Base-by-base conservation (phyloP, 2,888 invertebrate genomes). In the Pemphredon lugubris region DNA sequence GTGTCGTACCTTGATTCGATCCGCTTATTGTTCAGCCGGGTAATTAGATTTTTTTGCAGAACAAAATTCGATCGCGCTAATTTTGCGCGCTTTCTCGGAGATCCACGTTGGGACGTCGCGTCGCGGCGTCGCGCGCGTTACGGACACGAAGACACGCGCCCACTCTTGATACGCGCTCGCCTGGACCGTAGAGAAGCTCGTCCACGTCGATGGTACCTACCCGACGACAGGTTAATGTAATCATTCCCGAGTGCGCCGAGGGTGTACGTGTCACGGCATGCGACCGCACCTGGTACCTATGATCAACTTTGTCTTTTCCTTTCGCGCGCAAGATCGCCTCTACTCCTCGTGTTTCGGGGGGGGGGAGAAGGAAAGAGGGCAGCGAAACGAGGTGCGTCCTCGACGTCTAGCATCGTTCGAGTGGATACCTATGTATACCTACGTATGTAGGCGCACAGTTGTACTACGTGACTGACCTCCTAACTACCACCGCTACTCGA, bases 251-350 rank as follows among this genome's bases (percentile, higher is more conserved):
- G 86, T 83, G 83, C 83, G 66, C 32, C 54, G 39, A 23, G 23
- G 66, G 59, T 54, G 73, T 84, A 87, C 86, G 85, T 85, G 87
- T 84, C 83, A 75, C 65, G 69, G 82, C 83, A 85, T 86, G 79
- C 80, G 54, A 67, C 68, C 63, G 75, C 74, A 80, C 74, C 79
- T 75, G 57, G 32, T 26, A 50, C 39, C 80, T 77, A 67, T 81
- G 79, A 84, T 85, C 83, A 82, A 75, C 83, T 81, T 80, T 77
- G 64, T 82, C 72, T 69, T 55, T 55, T 50, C 70, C n/a, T 34
- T n/a, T 77, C 53, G 72, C 63, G 55, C 73, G 66, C 67, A 68
- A 69, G 75, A 79, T 75, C 69, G 66, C 63, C 14, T 6, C 9
- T 30, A 9, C 30, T 6, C 30, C 2, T 2, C 30, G 30, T 9